Evolutionary conservation across 2,113 vertebrate genomes (phyloP), one percentile per base, ranked within the genome.

Genomic region (Chlamydotis undulata): DNA sequence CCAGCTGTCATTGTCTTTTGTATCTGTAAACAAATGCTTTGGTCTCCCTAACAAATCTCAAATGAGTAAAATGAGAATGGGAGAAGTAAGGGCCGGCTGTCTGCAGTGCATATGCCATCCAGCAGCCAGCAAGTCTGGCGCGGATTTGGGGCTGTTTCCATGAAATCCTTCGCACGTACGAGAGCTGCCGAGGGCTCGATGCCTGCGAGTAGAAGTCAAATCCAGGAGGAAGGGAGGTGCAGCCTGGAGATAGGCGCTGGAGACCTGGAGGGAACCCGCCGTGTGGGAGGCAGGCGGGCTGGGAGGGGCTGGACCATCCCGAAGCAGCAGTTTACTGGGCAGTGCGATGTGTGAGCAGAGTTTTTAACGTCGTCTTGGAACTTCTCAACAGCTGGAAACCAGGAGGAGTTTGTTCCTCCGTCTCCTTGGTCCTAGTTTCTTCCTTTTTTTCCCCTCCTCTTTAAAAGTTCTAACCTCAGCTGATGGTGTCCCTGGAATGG

Each of bases 1-100:
- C 57, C 94, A 96, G 92, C 92, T 96, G 88, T 94, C 96, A 87
- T 84, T 96, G 94, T 90, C 88, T 84, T 89, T 82, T 89, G 86
- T 96, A 84, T 93, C 89, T 77, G 79, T 95, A 95, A 94, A 96
- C 89, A 95, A 95, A 96, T n/a, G 69, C 90, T 89, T 95, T 87
- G 73, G 83, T 93, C 80, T 93, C 80, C 73, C 83, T 92, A 91
- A 93, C 80, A 57, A 84, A 84, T 71, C 77, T 91, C 65, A 71
- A 75, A 75, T 35, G 80, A 94, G 60, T 49, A 33, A 64, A 94
- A 90, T 23, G 53, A 52, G 92, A 52, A 60, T 5, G 70, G 28
- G 61, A 56, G 6, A 28, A 73, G 71, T 1, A 2, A 63, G 65
- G 56, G 56, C 71, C 0, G 19, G 8, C 6, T 76, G 85, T 12